Evolutionary conservation across 92 coral and sea anemone species (phyloP), one percentile per base, ranked within the genome.

Genomic region (Epizoanthus illoricatus): DNA sequence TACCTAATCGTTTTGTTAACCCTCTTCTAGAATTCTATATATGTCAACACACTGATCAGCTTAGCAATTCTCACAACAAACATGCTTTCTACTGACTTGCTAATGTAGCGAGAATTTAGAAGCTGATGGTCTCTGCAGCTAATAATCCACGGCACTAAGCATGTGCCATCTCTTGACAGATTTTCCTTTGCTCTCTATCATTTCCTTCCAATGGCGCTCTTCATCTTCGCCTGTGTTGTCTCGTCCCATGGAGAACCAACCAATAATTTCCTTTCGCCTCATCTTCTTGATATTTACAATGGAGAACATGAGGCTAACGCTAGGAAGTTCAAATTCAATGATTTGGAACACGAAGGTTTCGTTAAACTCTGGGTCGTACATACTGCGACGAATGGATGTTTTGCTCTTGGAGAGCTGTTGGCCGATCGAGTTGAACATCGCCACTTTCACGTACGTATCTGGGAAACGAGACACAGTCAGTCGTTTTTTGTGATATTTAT

Each of bases 321-420:
- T 97, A 3, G 99, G 99, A 16, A 97, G 92, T 85, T 97, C 99
- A 85, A 97, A 97, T 87, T 97, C 99, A 64, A 97, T 97, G 63
- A 97, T 97, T 92, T 97, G 99, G 89, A 97, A 97, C 74, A 97
- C 99, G 85, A 97, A 97, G 57, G 97, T 97, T 84, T 97, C 99
- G 76, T 97, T 93, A 84, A 93, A 97, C 71, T 97, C 99, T 2
- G 99, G 99, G 80, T 97, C 99, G 86, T 91, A 90, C 98, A 97
- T 97, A 82, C 97, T 97, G 21, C 99, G 95, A 60, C 99, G 98
- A 47, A 97, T 94, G 24, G 99, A 97, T n/a, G 99, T 97, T 81
- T 97, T 97, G 83, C 98, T 91, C 58, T 97, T 97, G 58, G 99
- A 97, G 20, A 97, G 89, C 84, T 97, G 99, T 70, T 97, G 99